Evolutionary conservation across 2,888 invertebrate genomes (phyloP), one percentile per base, ranked within the genome.

Genomic region (Catocala fraxini): DNA sequence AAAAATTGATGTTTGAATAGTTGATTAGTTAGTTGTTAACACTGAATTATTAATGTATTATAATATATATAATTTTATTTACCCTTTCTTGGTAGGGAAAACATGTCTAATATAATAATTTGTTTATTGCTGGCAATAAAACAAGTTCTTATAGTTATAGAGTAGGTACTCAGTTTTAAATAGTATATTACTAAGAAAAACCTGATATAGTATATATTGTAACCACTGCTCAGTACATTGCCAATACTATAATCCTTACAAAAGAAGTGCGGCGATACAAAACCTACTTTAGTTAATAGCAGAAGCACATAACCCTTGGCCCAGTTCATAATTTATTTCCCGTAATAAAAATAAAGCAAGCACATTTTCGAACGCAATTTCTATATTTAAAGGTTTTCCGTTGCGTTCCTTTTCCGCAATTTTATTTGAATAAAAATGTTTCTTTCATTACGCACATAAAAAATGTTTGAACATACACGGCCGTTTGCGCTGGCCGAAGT

Each of bases 391-490:
- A 72, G 63, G 66, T 46, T 53, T 70, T 53, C 56, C 65, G 56
- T 70, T 64, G 59, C 65, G 64, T 69, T 71, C 52, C 63, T 66
- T 61, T 60, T 34, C 45, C 52, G 63, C 60, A 70, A 70, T 77
- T 77, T 75, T 81, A 81, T 80, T 79, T 79, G 68, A 74, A 81
- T 77, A 75, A 79, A 78, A 80, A 79, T 71, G 68, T 74, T 70
- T 70, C 68, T 75, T 81, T 79, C 75, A 81, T 80, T 77, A 70
- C 73, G 63, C 48, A 68, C 72, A 79, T 81, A 79, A 81, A 79
- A 80, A 79, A 71, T 71, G 70, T 77, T 76, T 68, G 70, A 77
- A 70, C 73, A 79, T 66, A 80, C 68, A 73, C 61, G 77, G 56
- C 73, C 68, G 61, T 81, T 77, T 73, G 73, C 73, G 68, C 68